A percentile compares a stretch with the other conserved stretches of the same genome.
phyloP scores from a whole-genome alignment of 1,140 invertebrate genomes.

The Atta texana region DNA sequence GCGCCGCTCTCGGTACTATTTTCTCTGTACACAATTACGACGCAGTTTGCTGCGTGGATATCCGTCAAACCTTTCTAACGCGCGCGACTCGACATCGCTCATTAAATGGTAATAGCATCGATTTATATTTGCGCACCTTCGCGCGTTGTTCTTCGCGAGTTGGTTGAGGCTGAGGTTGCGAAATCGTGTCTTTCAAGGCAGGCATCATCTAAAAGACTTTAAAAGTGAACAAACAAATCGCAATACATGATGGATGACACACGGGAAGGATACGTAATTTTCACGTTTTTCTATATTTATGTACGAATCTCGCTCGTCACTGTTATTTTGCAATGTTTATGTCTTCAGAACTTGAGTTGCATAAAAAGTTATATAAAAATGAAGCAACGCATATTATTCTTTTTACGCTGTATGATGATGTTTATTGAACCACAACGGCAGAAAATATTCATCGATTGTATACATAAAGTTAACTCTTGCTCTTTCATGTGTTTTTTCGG shows the following conservation, averaged over 20 bases:
- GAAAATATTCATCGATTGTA: neutral
- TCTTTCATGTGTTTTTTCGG: neutral
- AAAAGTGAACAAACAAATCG: constrained; percentile 34
- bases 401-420: neutral
- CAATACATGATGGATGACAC: constrained; percentile 22
- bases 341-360: neutral
- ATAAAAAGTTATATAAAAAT: neutral
- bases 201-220: constrained; percentile 22
- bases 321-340: constrained; percentile 7
- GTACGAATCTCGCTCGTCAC: constrained; percentile 21
- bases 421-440: neutral
- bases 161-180: neutral
- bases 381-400: neutral
- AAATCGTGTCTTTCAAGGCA: constrained; percentile 22
- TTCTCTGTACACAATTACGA: constrained; percentile 61
- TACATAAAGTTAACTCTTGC: neutral
- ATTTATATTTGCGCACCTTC: constrained; percentile 47
- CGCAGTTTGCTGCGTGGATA: constrained; percentile 52
- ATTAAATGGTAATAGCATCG: constrained; percentile 53
- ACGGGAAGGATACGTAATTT: constrained; percentile 13
- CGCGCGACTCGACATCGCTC: constrained; percentile 46
- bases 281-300: neutral
- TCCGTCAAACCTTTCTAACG: constrained; percentile 53
- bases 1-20: constrained; percentile 20
- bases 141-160: constrained; percentile 46